A percentile compares a stretch with the other conserved stretches of the same genome.
Conservation (phyloP, 1,140 invertebrate species). For the Pseudomyrmex gracilis region DNA sequence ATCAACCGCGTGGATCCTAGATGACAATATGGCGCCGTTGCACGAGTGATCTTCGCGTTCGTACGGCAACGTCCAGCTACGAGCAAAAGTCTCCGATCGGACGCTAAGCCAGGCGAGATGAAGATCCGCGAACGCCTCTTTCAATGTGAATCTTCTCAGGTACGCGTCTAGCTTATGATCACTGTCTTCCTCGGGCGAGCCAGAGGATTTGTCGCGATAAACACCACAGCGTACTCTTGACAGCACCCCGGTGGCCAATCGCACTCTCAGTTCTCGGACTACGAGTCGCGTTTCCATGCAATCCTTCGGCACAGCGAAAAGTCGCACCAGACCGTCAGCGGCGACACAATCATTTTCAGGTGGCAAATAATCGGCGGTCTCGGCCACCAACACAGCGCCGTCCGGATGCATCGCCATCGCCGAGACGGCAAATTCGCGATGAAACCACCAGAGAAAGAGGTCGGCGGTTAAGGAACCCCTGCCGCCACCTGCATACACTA, state of each 20-base stretch:
- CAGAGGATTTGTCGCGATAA: conserved; percentile 32
- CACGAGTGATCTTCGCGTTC: conserved; percentile 63
- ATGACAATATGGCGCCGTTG: conserved; percentile 49
- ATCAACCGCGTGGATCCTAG: conserved; percentile 61
- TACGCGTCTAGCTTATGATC: conserved; percentile 71
- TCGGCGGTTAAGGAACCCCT: conserved; percentile 84
- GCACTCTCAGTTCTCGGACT: conserved; percentile 81
- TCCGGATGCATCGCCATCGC: conserved; percentile 84
- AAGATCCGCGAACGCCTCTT: conserved; percentile 85
- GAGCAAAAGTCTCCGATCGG: conserved; percentile 83
- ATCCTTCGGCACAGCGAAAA: conserved; percentile 79
- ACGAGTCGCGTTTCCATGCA: conserved; percentile 80
- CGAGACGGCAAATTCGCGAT: conserved; percentile 85
- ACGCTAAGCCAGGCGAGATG: conserved; percentile 85
- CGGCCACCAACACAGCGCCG: conserved; percentile 83
- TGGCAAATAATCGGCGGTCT: conserved; percentile 82
- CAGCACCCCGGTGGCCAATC: conserved; percentile 81
- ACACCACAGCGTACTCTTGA: conserved; percentile 73
- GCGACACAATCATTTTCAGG: conserved; percentile 80
- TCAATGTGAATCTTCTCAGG: conserved; percentile 83
- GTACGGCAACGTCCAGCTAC: conserved; percentile 80
- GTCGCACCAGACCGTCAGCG: conserved; percentile 81
- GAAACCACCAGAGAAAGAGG: conserved; percentile 87
- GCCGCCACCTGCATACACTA: conserved; percentile 86
- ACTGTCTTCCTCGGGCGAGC: conserved; percentile 41